Evolutionary conservation across 1,140 invertebrate genomes (phyloP), one percentile per base, ranked within the genome.

Genomic region (Papilio glaucus): DNA sequence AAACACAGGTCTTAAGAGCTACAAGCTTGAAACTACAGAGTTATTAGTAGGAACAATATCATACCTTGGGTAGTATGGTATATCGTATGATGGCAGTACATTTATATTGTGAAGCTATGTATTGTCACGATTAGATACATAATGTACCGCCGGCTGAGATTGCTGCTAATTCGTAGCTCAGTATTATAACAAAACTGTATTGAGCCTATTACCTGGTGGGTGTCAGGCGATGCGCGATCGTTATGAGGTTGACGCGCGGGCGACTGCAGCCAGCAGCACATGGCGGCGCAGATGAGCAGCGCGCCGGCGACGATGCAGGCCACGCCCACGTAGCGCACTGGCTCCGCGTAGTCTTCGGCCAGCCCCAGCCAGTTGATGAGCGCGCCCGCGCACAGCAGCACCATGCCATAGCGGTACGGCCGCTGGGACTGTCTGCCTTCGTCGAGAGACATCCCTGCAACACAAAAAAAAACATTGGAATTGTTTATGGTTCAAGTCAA

Each of bases 291-390:
- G 77, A 97, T 96, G 76, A 96, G 95, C 68, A 96, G 93, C 1
- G 96, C 95, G 26, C 96, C 96, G 18, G 95, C 95, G 2, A 96
- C 95, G 77, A 97, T 96, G 86, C 96, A 96, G 13, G 95, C 95
- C 24, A 96, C 96, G 68, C 96, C 96, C 60, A 96, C 94, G 86
- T 96, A 97, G 81, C 96, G 93, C 65, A 97, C 95, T 0, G 95
- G 95, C 80, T 96, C 95, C 24, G 95, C 94, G 81, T 96, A 96
- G 80, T 95, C 95, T 84, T 96, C 95, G 0, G 96, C 96, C 62
- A 96, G 92, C 37, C 96, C 96, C 45, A 96, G 91, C 96, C 96
- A 96, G 89, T 97, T 97, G 82, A 96, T 96, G 24, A 96, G 92
- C 6, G 96, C 96, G n/a, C 96, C 96, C 38, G 96, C 94, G 82